Conservation (phyloP, 2,113 vertebrate species). For the Pachyramphus minor region DNA sequence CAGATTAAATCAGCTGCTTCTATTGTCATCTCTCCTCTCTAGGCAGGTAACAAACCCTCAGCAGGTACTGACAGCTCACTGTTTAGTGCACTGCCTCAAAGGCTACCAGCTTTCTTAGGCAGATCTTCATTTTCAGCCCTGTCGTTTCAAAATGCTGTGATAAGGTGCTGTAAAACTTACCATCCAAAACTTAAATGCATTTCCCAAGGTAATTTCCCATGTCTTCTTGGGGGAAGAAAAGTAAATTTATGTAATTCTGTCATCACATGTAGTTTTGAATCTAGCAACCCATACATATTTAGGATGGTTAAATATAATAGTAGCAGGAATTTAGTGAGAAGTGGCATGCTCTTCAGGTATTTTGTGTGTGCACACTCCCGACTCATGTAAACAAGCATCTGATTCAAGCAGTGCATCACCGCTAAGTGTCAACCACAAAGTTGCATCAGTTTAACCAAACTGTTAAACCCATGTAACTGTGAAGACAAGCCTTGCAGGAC, state of each 20-base stretch:
- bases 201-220: neutral
- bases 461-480: neutral
- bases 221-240: neutral
- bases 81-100: neutral
- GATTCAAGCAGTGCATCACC: neutral
- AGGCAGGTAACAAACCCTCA: neutral
- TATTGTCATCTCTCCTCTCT: neutral
- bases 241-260: neutral
- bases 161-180: neutral
- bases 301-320: neutral
- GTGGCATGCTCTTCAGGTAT: neutral
- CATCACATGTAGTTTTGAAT: neutral
- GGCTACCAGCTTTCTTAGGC: neutral
- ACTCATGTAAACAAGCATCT: neutral
- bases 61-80: neutral
- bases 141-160: neutral
- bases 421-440: neutral
- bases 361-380: neutral
- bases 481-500: neutral
- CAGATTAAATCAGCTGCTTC: neutral
- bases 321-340: neutral
- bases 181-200: neutral
- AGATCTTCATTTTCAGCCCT: neutral
- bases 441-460: neutral
- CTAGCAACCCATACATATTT: neutral